Evolutionary conservation across 2,888 invertebrate species (phyloP).

Genomic region (Cheilosia impressa): DNA sequence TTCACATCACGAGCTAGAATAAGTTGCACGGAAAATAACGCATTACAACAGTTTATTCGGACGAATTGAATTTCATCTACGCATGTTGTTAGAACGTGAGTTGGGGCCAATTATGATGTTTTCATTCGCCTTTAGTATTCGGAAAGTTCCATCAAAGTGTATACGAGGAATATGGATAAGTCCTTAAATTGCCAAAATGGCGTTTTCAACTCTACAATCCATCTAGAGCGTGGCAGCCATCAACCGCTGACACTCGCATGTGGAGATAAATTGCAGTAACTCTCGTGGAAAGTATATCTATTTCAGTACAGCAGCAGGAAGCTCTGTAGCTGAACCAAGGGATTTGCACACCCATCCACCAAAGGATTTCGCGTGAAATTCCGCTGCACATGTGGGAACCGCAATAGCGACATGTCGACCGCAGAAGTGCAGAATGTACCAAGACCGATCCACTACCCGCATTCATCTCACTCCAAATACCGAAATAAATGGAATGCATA

Average conservation of each 20-base stretch:
- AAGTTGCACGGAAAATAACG: slow-evolving; percentile 45
- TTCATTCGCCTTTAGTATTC: no score
- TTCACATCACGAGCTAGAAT: slow-evolving; percentile 45
- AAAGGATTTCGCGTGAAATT: slow-evolving; percentile 19
- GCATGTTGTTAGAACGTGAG: neutral
- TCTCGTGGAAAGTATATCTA: neutral
- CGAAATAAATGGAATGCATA: slow-evolving; percentile 16
- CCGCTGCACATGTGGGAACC: slow-evolving; percentile 12
- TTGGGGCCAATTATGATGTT: no score
- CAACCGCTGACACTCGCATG: neutral
- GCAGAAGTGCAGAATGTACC: neutral
- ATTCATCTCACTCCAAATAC: neutral
- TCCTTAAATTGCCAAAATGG: no score
- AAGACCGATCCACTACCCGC: neutral
- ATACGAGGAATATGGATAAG: no score
- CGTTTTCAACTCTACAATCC: no score
- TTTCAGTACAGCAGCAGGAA: neutral
- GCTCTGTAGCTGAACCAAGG: neutral
- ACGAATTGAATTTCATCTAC: neutral
- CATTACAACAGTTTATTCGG: neutral
- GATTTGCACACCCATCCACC: neutral
- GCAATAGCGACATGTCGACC: slow-evolving; percentile 7
- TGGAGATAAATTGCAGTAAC: neutral
- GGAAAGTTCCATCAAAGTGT: no score
- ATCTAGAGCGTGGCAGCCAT: neutral